phyloP scores from a whole-genome alignment of 2,113 vertebrate species.

The Pteronura brasiliensis region DNA sequence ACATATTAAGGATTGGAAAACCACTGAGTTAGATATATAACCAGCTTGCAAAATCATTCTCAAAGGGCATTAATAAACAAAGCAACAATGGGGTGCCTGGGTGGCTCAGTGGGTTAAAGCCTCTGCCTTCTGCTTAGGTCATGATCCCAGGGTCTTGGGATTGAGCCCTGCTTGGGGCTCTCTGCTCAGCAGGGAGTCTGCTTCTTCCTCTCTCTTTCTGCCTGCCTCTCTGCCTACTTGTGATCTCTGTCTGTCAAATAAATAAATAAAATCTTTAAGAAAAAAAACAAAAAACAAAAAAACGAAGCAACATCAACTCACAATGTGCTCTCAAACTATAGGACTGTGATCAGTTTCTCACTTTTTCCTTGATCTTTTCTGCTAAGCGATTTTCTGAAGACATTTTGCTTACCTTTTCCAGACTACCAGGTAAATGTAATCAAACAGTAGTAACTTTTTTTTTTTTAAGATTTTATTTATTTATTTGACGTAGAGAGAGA shows the following conservation, averaged over 20 bases:
- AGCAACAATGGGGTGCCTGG: not conserved
- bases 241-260: too few relatives aligned
- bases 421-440: not conserved
- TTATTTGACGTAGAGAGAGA: too few relatives aligned
- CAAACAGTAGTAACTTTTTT: not conserved
- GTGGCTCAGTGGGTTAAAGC: too few relatives aligned
- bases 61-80: not conserved
- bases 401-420: not conserved
- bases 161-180: rapidly evolving
- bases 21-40: not conserved
- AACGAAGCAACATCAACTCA: not conserved
- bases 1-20: not conserved
- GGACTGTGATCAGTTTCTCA: not conserved
- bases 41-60: not conserved
- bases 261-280: too few relatives aligned
- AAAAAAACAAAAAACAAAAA: not conserved
- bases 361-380: not conserved
- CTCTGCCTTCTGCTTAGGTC: too few relatives aligned
- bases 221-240: too few relatives aligned
- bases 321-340: not conserved
- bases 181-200: too few relatives aligned
- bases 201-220: too few relatives aligned
- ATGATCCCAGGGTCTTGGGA: too few relatives aligned
- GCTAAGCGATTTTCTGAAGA: not conserved
- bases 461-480: too few relatives aligned